Evolutionary conservation across 2,797 vertebrate genomes (phyloP), one percentile per base, ranked within the genome.

Genomic region (Discoglossus pictus): DNA sequence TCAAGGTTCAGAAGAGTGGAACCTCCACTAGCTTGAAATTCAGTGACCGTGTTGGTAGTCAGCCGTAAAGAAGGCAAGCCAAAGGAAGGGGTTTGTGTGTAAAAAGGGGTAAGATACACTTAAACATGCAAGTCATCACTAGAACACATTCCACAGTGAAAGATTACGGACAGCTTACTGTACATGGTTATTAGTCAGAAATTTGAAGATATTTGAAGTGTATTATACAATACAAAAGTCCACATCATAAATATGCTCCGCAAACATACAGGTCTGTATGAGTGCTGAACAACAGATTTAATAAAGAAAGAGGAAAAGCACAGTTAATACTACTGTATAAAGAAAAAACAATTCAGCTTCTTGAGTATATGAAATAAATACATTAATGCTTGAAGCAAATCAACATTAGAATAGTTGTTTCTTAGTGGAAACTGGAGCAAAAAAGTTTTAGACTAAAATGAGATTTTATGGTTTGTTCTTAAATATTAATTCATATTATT

Each of bases 1-100:
- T 97, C 92, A 86, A 97, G 89, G 87, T 94, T 92, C 84, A 97
- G 88, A 79, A 92, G 86, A 93, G 94, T 88, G 89, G 87, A 87
- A 84, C 84, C 92, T 90, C 94, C 97, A 83, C 93, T 98, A 86
- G 94, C 96, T 98, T 93, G 86, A 82, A 86, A 88, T 86, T 88
- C 84, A 91, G 86, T 86, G 88, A 90, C 85, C 88, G 68, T 88
- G 88, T 88, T 90, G 90, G 86, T 85, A 86, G 87, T 84, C 88
- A 91, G 81, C 79, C 87, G 87, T 86, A 91, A 83, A 91, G 87
- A 88, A 87, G 87, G 82, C 69, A 88, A 85, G 90, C 80, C 86
- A 85, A 88, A 73, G 76, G 80, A 74, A 43, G 83, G 82, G 85
- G 80, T 85, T 86, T 80, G 83, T 86, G 85, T 88, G 84, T 85